Percentiles rank a stretch among this genome's conserved stretches.
Evolutionary conservation across 2,888 invertebrate genomes (phyloP).

Genomic region (Drosophila pseudotalamancana): DNA sequence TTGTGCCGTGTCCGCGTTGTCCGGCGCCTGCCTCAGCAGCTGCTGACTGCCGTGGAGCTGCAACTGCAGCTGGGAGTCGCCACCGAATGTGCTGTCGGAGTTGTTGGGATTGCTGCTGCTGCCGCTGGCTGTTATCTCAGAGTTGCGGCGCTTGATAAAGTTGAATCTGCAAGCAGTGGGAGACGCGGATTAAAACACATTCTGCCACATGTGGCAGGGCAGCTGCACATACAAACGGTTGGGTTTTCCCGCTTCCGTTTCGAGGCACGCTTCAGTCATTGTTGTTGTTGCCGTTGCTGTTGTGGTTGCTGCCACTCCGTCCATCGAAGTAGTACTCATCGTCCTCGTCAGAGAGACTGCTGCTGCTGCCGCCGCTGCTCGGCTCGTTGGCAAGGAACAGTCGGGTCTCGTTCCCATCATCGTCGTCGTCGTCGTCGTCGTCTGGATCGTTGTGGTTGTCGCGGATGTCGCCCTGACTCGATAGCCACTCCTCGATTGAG

Average conservation of each 20-base stretch:
- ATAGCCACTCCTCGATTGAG: constrained; percentile 85
- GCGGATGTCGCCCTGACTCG: constrained; percentile 82
- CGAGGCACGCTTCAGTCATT: constrained; percentile 62
- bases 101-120: constrained; percentile 77
- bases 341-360: constrained; percentile 82
- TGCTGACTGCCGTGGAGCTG: constrained; percentile 68
- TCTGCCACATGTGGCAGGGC: neutral
- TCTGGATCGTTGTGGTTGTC: constrained; percentile 60
- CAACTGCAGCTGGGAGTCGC: constrained; percentile 69
- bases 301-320: constrained; percentile 68
- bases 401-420: constrained; percentile 54
- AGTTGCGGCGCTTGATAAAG: constrained; percentile 84
- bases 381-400: constrained; percentile 64
- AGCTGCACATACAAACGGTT: constrained; percentile 84
- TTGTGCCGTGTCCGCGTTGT: constrained; percentile 63
- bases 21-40: constrained; percentile 60
- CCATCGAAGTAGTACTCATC: constrained; percentile 84
- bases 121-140: constrained; percentile 79
- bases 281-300: constrained; percentile 42
- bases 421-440: constrained; percentile 42
- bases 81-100: constrained; percentile 83
- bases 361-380: constrained; percentile 61
- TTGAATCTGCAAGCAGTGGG: constrained; percentile 75
- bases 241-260: constrained; percentile 82
- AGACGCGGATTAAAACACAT: neutral